These are phyloP conservation scores for Characodon lateralis DNA, from an alignment of 2,797 vertebrate genomes.

Conservation along the genomic window DNA sequence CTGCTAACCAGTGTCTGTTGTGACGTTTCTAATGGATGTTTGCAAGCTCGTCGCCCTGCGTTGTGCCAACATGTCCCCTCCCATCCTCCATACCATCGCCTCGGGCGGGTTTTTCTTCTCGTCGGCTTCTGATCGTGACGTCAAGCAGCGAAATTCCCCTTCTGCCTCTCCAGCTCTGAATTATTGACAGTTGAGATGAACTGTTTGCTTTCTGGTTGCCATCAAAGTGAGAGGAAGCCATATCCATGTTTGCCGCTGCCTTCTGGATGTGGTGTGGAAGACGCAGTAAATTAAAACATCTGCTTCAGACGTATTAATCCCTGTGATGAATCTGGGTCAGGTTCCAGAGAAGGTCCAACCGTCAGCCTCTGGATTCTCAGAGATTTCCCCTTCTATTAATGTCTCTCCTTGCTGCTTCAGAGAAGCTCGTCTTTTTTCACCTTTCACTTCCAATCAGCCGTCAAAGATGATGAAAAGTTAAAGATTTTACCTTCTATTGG, in stretches of 20 bases:
- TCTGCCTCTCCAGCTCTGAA: slow-evolving; percentile 44
- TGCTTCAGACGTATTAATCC: slow-evolving; percentile 19
- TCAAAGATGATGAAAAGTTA: background rate
- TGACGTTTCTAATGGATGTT: slow-evolving; percentile 72
- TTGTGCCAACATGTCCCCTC: slow-evolving; percentile 41
- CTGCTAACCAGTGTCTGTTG: slow-evolving; percentile 44
- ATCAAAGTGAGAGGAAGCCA: background rate
- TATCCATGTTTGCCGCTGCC: background rate
- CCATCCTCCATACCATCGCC: slow-evolving; percentile 15
- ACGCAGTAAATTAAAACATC: background rate
- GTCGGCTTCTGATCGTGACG: slow-evolving; percentile 49
- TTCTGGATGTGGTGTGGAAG: too few species aligned
- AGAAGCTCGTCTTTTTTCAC: slow-evolving; percentile 15
- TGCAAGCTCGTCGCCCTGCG: slow-evolving; percentile 38
- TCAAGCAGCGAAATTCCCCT: slow-evolving; percentile 39
- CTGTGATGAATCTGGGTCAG: slow-evolving; percentile 11
- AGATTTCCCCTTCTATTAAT: slow-evolving; percentile 47
- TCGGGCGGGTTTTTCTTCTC: slow-evolving; percentile 43
- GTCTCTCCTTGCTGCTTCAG: slow-evolving; percentile 34
- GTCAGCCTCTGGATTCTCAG: slow-evolving; percentile 29
- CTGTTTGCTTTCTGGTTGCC: slow-evolving; percentile 9
- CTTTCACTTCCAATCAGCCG: background rate
- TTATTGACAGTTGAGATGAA: slow-evolving; percentile 67
- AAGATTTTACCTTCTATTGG: background rate
- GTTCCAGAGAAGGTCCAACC: slow-evolving; percentile 23